Evolutionary conservation across 1,140 invertebrate species (phyloP).

Genomic region (Anoplophora glabripennis): DNA sequence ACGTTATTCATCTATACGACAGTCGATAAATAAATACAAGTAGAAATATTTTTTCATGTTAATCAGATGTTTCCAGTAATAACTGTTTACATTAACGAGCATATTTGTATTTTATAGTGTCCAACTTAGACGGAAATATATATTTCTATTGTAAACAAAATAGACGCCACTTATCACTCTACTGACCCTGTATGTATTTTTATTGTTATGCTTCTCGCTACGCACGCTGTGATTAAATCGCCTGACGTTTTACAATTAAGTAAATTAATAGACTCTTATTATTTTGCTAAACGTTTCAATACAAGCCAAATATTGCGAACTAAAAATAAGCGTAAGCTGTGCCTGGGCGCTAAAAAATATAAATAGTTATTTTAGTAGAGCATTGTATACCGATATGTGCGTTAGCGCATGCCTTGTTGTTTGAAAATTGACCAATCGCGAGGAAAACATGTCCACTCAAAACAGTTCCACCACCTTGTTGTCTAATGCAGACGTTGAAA

Average conservation of each 20-base stretch:
- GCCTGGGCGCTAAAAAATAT: constrained; percentile 21
- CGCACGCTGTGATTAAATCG: not conserved
- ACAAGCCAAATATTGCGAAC: not conserved
- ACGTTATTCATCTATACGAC: no score
- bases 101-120: no score
- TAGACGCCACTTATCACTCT: not conserved
- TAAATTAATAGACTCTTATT: not conserved
- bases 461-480: constrained; percentile 3
- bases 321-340: constrained; percentile 8
- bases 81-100: no score
- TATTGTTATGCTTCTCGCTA: not conserved
- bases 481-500: constrained; percentile 19
- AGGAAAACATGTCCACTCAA: not conserved
- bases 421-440: not conserved
- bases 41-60: no score
- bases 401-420: constrained; percentile 1
- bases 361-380: constrained; percentile 16
- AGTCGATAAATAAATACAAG: no score
- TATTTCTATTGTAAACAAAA: not conserved
- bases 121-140: not conserved
- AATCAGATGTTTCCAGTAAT: no score
- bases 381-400: not conserved
- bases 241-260: not conserved
- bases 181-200: not conserved
- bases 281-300: not conserved